Base-by-base conservation (phyloP, 2,113 vertebrate species). In the Arothron firmamentum region DNA sequence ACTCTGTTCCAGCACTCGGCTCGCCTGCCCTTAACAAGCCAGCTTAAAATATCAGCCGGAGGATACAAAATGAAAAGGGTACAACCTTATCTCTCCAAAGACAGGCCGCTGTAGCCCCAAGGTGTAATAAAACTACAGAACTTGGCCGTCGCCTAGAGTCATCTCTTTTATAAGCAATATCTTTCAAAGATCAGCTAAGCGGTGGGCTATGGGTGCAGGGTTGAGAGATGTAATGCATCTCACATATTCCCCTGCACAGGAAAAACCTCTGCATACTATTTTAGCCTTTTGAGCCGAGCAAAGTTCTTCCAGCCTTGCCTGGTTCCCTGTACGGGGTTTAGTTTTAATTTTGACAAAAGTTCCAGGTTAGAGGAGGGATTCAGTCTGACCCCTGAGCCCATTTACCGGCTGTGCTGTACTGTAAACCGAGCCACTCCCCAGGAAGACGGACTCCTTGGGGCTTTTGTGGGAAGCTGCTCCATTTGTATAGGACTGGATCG, bases 11-110 rank as follows among this genome's bases (percentile, higher is more conserved):
- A 87, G 89, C 82, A 49, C 68, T 21, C 75, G 83, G 79, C 88
- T 84, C 74, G 87, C 88, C 88, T 88, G 88, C 88, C 87, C 85
- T 83, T 90, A 93, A 93, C 92, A 92, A 51, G 59, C 83, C 80
- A 50, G 42, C 86, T 45, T 96, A 90, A 95, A 95, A 93, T 93
- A 94, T 88, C 85, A 91, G 90, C 92, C 91, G 88, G 91, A 85
- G 92, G 93, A 92, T 91, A 90, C 85, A 88, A 93, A 90, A 94
- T 93, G 94, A 93, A 96, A 95, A 95, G 94, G 92, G 90, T 94
- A 92, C 92, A 93, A 93, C 92, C 93, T 94, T 93, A 91, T 96
- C 94, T 94, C 93, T 94, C 94, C 90, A 81, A 89, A 93, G 94
- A 95, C 95, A 89, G 80, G 85, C 92, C 77, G 74, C 60, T 88